Base-by-base conservation (phyloP, 2,888 invertebrate species). In the Dendrolimus houi region DNA sequence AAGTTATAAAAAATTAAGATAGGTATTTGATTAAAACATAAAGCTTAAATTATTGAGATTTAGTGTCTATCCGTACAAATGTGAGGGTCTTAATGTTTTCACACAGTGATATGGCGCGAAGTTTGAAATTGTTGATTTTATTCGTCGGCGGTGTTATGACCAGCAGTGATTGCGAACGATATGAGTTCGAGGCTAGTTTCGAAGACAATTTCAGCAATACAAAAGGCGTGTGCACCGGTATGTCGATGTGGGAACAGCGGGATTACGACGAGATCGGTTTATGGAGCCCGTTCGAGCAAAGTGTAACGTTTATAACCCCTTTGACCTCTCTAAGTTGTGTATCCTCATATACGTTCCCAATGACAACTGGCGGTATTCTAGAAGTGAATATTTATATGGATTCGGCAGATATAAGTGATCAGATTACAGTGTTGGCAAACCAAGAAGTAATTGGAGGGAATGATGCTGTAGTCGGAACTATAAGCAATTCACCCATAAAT, bases 161-260 rank as follows among this genome's bases (percentile, higher is more conserved):
- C 64, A 72, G 79, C 29, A 62, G 62, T 47, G 47, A 9, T 54
- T 83, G 83, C 63, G 68, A 76, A 10, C 69, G 66, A 56, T 77
- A 75, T 59, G 69, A 71, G 52, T 82, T 83, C 57, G 78, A 76
- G 59, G 67, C 74, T 17, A 66, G 68, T 8, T 76, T 69, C 41
- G 64, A 71, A 2, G 62, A 62, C 6, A 58, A 64, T 2, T 85
- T 85, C 58, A 62, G 58, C 12, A 65, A 68, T 57, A 59, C 65
- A 40, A 53, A 54, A 17, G 65, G 67, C 1, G 2, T 83, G 79
- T 58, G 17, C 12, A 0, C 29, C 12, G 0, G 55, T 58, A 8
- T 58, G 53, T 56, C 56, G 0, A 60, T 62, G 41, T 83, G 83
- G 83, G 60, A 63, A 2, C 56, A 70, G 14, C 66, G 66, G 7